Percentiles rank a stretch among this genome's conserved stretches.
These are phyloP conservation scores for Xylocopa sonorina DNA, from an alignment of 1,140 invertebrate genomes.

Conservation along the genomic window DNA sequence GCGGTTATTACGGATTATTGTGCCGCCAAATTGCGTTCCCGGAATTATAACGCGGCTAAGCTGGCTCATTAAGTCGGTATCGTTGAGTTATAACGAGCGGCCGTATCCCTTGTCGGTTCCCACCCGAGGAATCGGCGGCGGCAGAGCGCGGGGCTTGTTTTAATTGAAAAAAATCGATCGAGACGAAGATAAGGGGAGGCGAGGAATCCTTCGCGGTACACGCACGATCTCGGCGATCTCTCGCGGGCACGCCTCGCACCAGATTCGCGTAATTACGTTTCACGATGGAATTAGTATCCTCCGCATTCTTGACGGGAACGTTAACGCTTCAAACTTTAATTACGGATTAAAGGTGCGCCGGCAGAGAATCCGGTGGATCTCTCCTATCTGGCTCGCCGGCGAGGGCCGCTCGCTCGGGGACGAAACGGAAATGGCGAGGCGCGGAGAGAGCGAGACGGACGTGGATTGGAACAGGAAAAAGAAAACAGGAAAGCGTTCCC, in stretches of 20 bases:
- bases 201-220: background rate
- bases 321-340: constrained; percentile 47
- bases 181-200: background rate
- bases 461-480: background rate
- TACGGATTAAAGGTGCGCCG: constrained; percentile 39
- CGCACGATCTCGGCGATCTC: background rate
- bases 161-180: background rate
- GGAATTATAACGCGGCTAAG: background rate
- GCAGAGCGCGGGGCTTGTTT: background rate
- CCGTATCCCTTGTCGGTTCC: background rate
- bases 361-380: constrained; percentile 8
- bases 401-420: no score
- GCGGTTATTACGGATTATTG: constrained; percentile 53
- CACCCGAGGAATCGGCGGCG: background rate
- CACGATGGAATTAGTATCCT: constrained; percentile 30
- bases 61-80: constrained; percentile 5
- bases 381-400: background rate
- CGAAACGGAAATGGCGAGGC: background rate
- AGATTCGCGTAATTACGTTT: constrained; percentile 29
- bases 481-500: background rate
- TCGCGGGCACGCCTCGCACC: no score
- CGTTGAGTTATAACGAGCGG: no score
- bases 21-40: constrained; percentile 30
- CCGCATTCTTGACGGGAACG: constrained; percentile 35
- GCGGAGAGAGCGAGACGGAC: background rate